A percentile compares a stretch with the other conserved stretches of the same genome.
phyloP scores from a whole-genome alignment of 2,113 vertebrate species.

The Clarias magur region DNA sequence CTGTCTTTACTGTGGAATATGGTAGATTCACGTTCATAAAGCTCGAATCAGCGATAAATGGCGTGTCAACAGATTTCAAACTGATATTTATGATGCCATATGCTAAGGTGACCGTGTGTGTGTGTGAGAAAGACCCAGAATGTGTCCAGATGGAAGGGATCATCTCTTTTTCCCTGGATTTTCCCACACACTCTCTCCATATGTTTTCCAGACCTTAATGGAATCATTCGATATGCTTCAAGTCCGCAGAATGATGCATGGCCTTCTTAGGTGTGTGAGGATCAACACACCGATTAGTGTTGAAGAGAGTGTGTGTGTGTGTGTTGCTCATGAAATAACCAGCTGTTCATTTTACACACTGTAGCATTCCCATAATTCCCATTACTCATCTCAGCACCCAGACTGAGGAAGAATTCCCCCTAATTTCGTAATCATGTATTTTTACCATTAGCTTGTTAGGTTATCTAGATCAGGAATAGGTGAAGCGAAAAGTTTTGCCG shows the following conservation, averaged over 20 bases:
- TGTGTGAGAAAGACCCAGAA: constrained; percentile 37
- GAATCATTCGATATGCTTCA: constrained; percentile 38
- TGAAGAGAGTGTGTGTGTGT: not conserved
- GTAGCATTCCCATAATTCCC: not conserved
- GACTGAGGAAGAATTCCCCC: not conserved
- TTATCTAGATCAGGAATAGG: not conserved
- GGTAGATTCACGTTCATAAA: no score
- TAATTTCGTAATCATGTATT: not conserved
- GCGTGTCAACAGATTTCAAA: constrained; percentile 62
- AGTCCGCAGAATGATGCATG: constrained; percentile 16
- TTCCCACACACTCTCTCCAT: constrained; percentile 23
- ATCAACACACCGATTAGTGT: not conserved
- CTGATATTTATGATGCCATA: constrained; percentile 10
- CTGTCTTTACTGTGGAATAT: no score
- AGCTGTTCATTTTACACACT: not conserved
- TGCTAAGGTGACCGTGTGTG: constrained; percentile 17
- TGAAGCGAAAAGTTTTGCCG: not conserved
- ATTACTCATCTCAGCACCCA: not conserved
- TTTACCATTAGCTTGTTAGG: not conserved
- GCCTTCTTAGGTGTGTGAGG: constrained; percentile 23
- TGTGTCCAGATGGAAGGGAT: constrained; percentile 68
- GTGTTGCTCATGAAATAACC: not conserved
- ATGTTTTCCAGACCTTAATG: constrained; percentile 35
- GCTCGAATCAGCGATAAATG: constrained; percentile 50
- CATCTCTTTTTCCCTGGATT: constrained; percentile 57